A percentile compares a stretch with the other conserved stretches of the same genome.
phyloP scores from a whole-genome alignment of 2,797 vertebrate species.

The Anniella stebbinsi region DNA sequence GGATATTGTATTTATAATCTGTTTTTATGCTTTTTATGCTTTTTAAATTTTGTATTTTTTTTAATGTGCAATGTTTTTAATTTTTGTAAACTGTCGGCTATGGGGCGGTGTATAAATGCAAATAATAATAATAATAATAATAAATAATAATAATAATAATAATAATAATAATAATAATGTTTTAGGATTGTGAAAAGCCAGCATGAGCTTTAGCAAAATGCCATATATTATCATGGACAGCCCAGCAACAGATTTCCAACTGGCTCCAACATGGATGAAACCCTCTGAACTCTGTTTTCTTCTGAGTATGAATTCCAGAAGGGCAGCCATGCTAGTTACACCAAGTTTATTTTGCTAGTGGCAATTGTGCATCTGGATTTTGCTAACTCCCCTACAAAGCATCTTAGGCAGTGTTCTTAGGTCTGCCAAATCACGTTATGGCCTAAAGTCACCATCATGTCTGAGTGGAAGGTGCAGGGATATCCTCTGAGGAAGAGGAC shows the following conservation, averaged over 20 bases:
- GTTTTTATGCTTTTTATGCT: no score
- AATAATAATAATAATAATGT: no score
- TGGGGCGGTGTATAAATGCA: no score
- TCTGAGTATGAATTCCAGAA: constrained; percentile 56
- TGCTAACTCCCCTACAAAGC: background rate
- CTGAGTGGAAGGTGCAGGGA: background rate
- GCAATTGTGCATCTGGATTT: background rate
- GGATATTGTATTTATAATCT: no score
- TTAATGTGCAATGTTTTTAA: no score
- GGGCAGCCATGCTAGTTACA: constrained; percentile 31
- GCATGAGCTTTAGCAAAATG: constrained; percentile 71
- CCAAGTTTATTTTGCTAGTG: background rate
- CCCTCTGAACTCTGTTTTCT: constrained; percentile 65
- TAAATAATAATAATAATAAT: no score
- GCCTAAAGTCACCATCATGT: background rate
- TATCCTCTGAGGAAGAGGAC: background rate
- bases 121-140: no score
- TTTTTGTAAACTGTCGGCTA: no score
- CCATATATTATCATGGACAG: constrained; percentile 62
- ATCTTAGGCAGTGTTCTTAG: background rate
- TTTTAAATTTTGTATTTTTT: no score
- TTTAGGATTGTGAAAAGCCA: constrained; percentile 55
- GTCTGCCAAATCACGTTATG: no score
- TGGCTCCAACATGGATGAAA: constrained; percentile 61
- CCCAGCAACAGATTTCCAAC: constrained; percentile 74